Conservation (phyloP, 2,113 vertebrate species). For the Prochilodus magdalenae region DNA sequence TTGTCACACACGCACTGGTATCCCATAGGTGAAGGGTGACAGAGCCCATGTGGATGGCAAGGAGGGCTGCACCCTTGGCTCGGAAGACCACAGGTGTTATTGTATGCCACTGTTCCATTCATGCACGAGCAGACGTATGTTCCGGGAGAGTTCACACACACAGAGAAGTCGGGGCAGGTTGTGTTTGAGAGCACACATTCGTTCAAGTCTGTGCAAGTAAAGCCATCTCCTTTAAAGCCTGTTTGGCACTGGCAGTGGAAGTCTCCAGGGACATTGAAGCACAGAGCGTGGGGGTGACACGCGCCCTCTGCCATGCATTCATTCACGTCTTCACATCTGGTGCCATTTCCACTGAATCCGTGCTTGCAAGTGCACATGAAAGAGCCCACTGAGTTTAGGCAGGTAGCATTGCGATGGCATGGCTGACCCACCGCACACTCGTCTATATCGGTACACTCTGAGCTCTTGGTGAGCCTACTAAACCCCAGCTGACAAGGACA, state of each 20-base stretch:
- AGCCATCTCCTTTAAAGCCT: constrained; percentile 78
- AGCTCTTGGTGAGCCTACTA: constrained; percentile 60
- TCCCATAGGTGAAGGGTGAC: constrained; percentile 72
- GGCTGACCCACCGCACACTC: constrained; percentile 72
- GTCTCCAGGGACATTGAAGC: constrained; percentile 73
- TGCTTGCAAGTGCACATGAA: constrained; percentile 75
- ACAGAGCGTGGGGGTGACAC: constrained; percentile 71
- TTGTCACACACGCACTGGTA: constrained; percentile 81
- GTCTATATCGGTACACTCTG: constrained; percentile 74
- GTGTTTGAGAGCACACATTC: constrained; percentile 72
- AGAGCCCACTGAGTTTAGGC: constrained; percentile 77
- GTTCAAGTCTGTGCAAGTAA: constrained; percentile 74
- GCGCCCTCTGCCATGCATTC: constrained; percentile 67
- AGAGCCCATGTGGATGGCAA: constrained; percentile 76
- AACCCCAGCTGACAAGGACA: constrained; percentile 76
- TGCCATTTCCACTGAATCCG: constrained; percentile 76
- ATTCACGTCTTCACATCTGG: constrained; percentile 74
- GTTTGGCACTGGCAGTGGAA: constrained; percentile 74
- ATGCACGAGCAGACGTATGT: constrained; percentile 81
- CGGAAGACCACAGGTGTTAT: constrained; percentile 71
- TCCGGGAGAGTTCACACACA: constrained; percentile 80
- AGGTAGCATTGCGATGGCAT: constrained; percentile 77
- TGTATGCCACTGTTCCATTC: constrained; percentile 75
- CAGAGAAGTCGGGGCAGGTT: constrained; percentile 69
- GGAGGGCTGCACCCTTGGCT: constrained; percentile 68